A percentile compares a stretch with the other conserved stretches of the same genome.
phyloP scores from a whole-genome alignment of 2,888 invertebrate genomes.

The Anticlea derivata region DNA sequence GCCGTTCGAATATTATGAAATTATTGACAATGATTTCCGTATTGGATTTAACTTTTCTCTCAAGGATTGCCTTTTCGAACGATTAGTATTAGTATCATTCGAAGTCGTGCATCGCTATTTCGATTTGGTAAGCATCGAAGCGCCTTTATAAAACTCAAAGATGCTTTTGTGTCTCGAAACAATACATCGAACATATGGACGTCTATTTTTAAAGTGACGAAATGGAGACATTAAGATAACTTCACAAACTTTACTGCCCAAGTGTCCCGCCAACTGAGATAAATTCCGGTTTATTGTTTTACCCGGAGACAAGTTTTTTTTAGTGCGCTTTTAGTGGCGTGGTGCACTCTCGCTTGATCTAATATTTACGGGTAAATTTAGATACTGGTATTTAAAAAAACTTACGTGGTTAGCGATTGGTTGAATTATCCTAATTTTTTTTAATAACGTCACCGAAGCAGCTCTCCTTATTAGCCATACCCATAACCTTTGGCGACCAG shows the following conservation, averaged over 20 bases:
- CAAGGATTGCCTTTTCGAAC: too few relatives aligned
- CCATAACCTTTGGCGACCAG: too few relatives aligned
- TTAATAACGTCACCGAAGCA: too few relatives aligned
- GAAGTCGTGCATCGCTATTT: too few relatives aligned
- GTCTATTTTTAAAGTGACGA: conserved; percentile 69
- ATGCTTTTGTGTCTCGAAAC: conserved; percentile 38
- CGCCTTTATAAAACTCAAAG: too few relatives aligned
- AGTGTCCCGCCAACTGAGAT: conserved; percentile 43
- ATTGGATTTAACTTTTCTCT: too few relatives aligned
- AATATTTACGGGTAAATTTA: conserved; percentile 61
- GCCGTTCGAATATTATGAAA: too few relatives aligned
- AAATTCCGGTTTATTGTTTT: conserved; percentile 74
- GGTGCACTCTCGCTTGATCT: conserved; percentile 57
- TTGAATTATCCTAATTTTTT: too few relatives aligned
- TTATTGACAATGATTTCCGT: too few relatives aligned
- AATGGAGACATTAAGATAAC: conserved; percentile 76
- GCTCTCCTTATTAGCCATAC: too few relatives aligned
- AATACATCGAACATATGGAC: conserved; percentile 57
- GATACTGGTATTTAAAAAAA: conserved; percentile 32
- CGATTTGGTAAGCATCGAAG: conserved; percentile 29
- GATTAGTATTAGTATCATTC: too few relatives aligned
- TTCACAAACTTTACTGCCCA: conserved; percentile 58
- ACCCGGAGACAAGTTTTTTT: conserved; percentile 64
- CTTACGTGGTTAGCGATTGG: too few relatives aligned
- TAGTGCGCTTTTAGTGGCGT: conserved; percentile 63